Base-by-base conservation (phyloP, 2,797 vertebrate genomes). In the Notoglanidium macrostoma region DNA sequence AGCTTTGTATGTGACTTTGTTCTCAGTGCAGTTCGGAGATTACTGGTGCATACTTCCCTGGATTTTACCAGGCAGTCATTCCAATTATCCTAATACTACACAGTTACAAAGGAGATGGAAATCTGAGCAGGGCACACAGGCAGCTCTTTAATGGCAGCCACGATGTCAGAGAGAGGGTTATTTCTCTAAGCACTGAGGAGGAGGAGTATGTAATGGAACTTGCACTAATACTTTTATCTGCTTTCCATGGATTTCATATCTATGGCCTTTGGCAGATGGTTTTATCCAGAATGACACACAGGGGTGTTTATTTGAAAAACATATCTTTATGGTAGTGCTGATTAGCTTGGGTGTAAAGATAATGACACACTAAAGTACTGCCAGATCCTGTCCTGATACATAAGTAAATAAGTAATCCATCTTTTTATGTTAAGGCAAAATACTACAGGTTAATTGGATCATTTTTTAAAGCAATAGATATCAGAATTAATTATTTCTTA, bases 31-130 rank as follows among this genome's bases (percentile, higher is more conserved):
- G 44, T 84, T 51, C 57, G 74, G 82, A 84, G 89, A 88, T 87
- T 90, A 89, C 46, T 85, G 77, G 70, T 87, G 83, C 88, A 91
- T 90, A 87, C 73, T 87, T 90, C 83, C 49, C 68, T 88, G 91
- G 91, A 89, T 89, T 82, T 90, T 90, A 84, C 35, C 54, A 32
- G 79, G 46, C 74, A 73, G 70, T 87, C 87, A 85, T 63, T 86
- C 76, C 67, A 80, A 74, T 89, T 85, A 89, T 90, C 68, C 79
- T 85, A 87, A 90, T 84, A 44, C 79, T 35, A 67, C 49, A 86
- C 11, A 72, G 72, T 89, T 87, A 86, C 63, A 90, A 89, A 85
- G 84, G 49, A 80, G 76, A 40, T 29, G 10, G 76, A 89, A 72
- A 73, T 32, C 44, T 83, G 46, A 35, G 49, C 9, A 68, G 73